Evolutionary conservation across 2,797 vertebrate species (phyloP).

Genomic region (Intellagama lesueurii): DNA sequence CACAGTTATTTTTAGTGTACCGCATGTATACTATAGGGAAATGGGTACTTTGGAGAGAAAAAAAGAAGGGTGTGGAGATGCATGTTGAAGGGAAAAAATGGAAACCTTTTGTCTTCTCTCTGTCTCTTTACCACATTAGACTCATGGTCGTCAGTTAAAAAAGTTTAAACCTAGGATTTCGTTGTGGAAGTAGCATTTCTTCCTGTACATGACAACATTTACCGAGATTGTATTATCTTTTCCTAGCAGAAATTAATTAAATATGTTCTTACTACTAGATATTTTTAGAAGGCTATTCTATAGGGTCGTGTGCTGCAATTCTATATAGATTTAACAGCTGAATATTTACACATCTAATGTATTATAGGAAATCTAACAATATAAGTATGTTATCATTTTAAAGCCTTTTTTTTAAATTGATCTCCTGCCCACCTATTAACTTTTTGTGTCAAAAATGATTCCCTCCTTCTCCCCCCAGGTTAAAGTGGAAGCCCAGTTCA

Average conservation of each 20-base stretch:
- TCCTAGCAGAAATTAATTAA: slow-evolving; percentile 43
- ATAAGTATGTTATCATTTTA: slow-evolving; percentile 30
- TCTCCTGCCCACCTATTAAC: not conserved
- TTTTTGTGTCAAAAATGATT: slow-evolving; percentile 28
- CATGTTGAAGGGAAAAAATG: slow-evolving; percentile 73
- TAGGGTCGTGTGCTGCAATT: slow-evolving; percentile 1
- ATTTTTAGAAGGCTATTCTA: not conserved
- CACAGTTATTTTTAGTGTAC: not conserved
- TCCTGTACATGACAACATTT: slow-evolving; percentile 2
- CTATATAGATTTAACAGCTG: not conserved
- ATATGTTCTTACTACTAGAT: not conserved
- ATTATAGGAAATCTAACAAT: not conserved
- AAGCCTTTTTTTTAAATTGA: slow-evolving; percentile 41
- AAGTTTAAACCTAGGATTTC: slow-evolving; percentile 67
- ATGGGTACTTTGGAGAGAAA: not conserved
- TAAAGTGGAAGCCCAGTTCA: slow-evolving; percentile 50
- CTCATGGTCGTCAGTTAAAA: slow-evolving; percentile 44
- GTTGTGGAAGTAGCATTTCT: slow-evolving; percentile 52
- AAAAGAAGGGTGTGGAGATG: slow-evolving; percentile 68
- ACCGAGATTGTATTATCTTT: not conserved
- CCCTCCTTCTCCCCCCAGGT: slow-evolving; percentile 53
- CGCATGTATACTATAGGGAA: not conserved
- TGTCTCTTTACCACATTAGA: slow-evolving; percentile 57
- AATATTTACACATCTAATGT: not conserved
- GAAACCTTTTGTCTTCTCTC: slow-evolving; percentile 82